Evolutionary conservation across 2,888 invertebrate species (phyloP), one percentile per base, ranked within the genome.

Genomic region (Alloplasta piceator): DNA sequence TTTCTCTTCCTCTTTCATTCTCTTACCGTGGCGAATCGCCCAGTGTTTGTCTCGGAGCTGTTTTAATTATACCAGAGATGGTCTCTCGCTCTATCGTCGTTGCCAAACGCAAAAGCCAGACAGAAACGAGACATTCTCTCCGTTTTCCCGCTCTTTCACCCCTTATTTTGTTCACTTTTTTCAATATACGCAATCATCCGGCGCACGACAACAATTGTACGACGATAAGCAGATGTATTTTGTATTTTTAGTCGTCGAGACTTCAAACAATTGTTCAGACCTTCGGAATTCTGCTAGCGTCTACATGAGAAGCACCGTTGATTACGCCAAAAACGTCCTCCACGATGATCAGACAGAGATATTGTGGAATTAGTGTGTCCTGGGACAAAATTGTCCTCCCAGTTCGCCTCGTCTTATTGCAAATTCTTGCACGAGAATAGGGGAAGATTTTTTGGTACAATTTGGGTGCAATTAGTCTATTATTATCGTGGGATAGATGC

Each of bases 311-410:
- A n/a, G n/a, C n/a, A n/a, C 26, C 26, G 26, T 26, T 26, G 52
- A 52, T 72, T 70, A 55, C 41, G 60, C 67, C 60, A 58, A 43
- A 82, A 85, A 86, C 86, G 89, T 88, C 87, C 89, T 87, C 85
- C n/a, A 86, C 85, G 85, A 88, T 88, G 88, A 89, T 90, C 88
- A 86, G 87, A 88, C 83, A 83, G 85, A 85, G 87, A 86, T 84
- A 81, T 86, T 89, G 89, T 88, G 87, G 88, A 90, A 90, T 90
- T 90, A 87, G 88, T 87, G 72, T 71, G 63, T 82, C 84, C 70
- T 82, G 71, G 79, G 85, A 82, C 82, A 85, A 87, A 86, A 87
- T 87, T 86, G 85, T 86, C 86, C 84, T 83, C 56, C 50, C 60
- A 12, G 38, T 10, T 14, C 10, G n/a, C 52, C 26, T 7, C 66